Percentiles rank a stretch among this genome's conserved stretches.
phyloP scores from a whole-genome alignment of 2,888 invertebrate genomes.

The Charanyca ferruginea region DNA sequence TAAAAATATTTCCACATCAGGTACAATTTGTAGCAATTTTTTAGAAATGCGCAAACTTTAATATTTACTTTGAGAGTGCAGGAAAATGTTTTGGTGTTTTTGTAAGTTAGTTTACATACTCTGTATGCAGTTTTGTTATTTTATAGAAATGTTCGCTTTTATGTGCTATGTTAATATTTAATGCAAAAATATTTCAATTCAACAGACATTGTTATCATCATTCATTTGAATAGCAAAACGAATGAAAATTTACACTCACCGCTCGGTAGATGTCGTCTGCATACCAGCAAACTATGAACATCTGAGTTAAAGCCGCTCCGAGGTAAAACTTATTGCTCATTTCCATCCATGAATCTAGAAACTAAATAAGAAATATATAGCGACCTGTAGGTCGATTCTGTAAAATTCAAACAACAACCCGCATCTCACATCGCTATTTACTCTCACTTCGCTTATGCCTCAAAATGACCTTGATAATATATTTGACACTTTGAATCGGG shows the following conservation, averaged over 20 bases:
- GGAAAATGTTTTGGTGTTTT: conserved; percentile 26
- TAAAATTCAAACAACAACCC: no score
- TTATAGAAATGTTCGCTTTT: conserved; percentile 20
- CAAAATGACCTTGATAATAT: no score
- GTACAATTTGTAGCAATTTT: conserved; percentile 25
- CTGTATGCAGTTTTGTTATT: conserved; percentile 25
- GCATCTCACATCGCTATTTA: no score
- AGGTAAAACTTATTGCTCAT: conserved; percentile 84
- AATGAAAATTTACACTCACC: conserved; percentile 67
- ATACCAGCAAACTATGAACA: conserved; percentile 84
- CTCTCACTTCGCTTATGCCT: no score
- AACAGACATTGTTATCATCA: background rate
- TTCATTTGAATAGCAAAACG: background rate
- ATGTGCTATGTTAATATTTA: conserved; percentile 12
- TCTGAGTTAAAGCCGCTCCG: conserved; percentile 81
- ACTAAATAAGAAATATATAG: conserved; percentile 66
- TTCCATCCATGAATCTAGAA: conserved; percentile 81
- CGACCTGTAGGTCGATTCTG: no score
- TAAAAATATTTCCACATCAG: conserved; percentile 20
- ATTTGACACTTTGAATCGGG: no score
- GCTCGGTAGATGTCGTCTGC: conserved; percentile 83
- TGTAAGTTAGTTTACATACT: conserved; percentile 35
- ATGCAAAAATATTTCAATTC: conserved; percentile 8
- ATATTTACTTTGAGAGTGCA: conserved; percentile 23
- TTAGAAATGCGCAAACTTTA: conserved; percentile 34